phyloP scores from a whole-genome alignment of 2,888 invertebrate genomes.

The Drosophila sordidapex region DNA sequence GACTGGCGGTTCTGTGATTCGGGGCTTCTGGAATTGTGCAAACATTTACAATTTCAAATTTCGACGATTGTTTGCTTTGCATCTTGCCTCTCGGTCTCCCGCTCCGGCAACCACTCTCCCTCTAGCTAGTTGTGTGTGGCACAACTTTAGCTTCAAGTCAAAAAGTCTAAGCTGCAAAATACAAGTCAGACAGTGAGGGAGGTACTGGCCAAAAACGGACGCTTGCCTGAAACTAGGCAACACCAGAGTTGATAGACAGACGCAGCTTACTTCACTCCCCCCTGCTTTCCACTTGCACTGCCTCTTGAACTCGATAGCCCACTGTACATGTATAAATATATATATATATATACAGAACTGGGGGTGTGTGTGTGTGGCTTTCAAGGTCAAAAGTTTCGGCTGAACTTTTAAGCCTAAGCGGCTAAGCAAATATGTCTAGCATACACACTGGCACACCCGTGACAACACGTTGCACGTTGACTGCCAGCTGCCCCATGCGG shows the following conservation, averaged over 20 bases:
- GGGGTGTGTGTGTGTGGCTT: conserved; percentile 25
- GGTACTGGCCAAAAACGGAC: conserved; percentile 1
- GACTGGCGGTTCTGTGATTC: conserved; percentile 49
- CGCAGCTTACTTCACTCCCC: neutral
- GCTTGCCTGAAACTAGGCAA: conserved; percentile 32
- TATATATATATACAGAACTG: neutral
- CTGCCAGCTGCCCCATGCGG: conserved; percentile 40
- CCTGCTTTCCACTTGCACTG: neutral
- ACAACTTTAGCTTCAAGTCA: conserved; percentile 62
- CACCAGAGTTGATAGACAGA: conserved; percentile 24
- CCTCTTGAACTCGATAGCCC: neutral
- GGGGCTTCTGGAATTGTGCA: conserved; percentile 60
- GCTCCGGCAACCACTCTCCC: neutral
- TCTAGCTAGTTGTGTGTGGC: conserved; percentile 19
- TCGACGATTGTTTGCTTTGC: conserved; percentile 70
- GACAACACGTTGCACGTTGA: conserved; percentile 36
- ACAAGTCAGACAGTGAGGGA: conserved; percentile 22
- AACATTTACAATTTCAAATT: conserved; percentile 80
- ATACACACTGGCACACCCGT: conserved; percentile 34
- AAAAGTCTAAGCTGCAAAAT: conserved; percentile 58
- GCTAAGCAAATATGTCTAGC: conserved; percentile 57
- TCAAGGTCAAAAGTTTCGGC: conserved; percentile 59
- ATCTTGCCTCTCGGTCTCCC: conserved; percentile 28
- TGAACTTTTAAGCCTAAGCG: conserved; percentile 61
- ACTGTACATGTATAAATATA: neutral